phyloP scores from a whole-genome alignment of 2,113 vertebrate species.

The Notechis scutatus region DNA sequence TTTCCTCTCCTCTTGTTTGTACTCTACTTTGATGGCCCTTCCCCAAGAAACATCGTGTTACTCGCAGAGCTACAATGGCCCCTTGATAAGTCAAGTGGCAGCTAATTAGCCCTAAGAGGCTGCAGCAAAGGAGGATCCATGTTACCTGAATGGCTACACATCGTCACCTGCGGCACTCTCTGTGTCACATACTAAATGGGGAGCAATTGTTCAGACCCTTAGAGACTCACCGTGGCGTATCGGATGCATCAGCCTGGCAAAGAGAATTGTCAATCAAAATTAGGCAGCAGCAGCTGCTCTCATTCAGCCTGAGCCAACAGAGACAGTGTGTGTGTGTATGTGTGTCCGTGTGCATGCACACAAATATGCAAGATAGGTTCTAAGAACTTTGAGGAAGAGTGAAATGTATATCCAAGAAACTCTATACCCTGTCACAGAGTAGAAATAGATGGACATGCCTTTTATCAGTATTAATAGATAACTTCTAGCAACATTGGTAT shows the following conservation, averaged over 20 bases:
- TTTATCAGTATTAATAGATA: slow-evolving; percentile 27
- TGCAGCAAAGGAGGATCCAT: slow-evolving; percentile 43
- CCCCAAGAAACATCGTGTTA: slow-evolving; percentile 27
- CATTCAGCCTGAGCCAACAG: neutral
- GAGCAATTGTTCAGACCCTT: slow-evolving; percentile 45
- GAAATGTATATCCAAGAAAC: slow-evolving; percentile 46
- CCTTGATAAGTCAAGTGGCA: slow-evolving; percentile 70
- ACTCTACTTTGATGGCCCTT: slow-evolving; percentile 61
- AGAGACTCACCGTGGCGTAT: slow-evolving; percentile 47
- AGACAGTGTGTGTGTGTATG: neutral
- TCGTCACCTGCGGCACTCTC: slow-evolving; percentile 57
- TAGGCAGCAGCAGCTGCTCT: slow-evolving; percentile 18
- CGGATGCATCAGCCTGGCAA: slow-evolving; percentile 45
- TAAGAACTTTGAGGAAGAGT: neutral
- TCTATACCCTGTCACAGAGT: slow-evolving; percentile 27
- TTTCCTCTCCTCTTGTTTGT: slow-evolving; percentile 63
- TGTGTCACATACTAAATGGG: slow-evolving; percentile 54
- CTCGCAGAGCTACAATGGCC: slow-evolving; percentile 49
- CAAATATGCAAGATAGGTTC: neutral
- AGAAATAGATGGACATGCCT: slow-evolving; percentile 44
- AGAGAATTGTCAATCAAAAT: slow-evolving; percentile 38
- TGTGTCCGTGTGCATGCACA: neutral
- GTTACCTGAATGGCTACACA: slow-evolving; percentile 64
- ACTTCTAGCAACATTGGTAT: neutral
- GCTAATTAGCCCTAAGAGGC: slow-evolving; percentile 59